Evolutionary conservation across 1,140 invertebrate species (phyloP), one percentile per base, ranked within the genome.

Genomic region (Rhagoletis pomonella): DNA sequence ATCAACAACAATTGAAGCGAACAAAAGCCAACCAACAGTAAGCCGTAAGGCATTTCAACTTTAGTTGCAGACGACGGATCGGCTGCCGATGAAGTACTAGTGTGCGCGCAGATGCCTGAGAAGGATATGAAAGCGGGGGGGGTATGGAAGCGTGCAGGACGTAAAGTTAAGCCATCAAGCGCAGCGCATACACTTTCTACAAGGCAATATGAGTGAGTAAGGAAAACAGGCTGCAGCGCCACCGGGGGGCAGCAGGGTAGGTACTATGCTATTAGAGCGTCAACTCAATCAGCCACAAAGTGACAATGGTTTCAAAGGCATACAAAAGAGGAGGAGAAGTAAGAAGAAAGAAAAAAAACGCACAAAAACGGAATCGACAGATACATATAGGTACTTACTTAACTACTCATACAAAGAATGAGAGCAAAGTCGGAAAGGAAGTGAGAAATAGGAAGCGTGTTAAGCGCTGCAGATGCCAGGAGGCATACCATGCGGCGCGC

Each of bases 1-100:
- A 69, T 69, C 73, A 81, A 81, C 73, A 81, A 81, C 73, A 81
- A 81, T 81, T 81, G 73, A 81, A 81, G 73, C 73, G 73, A 81
- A 81, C 73, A 58, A 81, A 81, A 81, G 73, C 73, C 73, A 81
- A 55, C 73, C 73, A 62, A 62, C 67, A 73, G 67, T 73, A 44
- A 81, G 73, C 73, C 73, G 47, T 55, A 81, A 81, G 73, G 73
- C 73, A 81, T 55, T 81, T 81, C 73, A 50, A 81, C 73, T 81
- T 81, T 47, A 42, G 42, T 44, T 44, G 67, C 67, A 42, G 14
- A 73, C 67, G 39, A 73, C 67, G 39, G 44, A 73, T 44, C 44
- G 67, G 5, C 39, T 44, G 44, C 29, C 64, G 60, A 62, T 17
- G 60, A 1, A 62, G 60, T 12, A 10, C 29, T 67, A 5, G 65